These are phyloP conservation scores for Andrena marginata DNA, from an alignment of 2,888 invertebrate genomes.

Conservation along the genomic window DNA sequence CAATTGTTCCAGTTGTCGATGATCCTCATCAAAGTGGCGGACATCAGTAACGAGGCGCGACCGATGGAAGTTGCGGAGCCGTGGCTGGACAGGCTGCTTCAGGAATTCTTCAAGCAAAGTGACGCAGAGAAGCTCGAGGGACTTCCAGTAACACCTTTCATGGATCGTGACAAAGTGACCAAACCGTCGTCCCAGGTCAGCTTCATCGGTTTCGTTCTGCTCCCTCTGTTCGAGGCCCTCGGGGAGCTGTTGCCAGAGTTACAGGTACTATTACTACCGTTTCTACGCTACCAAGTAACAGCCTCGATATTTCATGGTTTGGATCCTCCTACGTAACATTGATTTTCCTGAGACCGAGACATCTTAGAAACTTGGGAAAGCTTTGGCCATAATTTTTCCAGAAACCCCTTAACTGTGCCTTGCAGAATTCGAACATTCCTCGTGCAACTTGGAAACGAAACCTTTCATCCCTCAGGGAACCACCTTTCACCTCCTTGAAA, in stretches of 20 bases:
- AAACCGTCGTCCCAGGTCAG: slow-evolving; percentile 94
- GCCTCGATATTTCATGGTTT: background rate
- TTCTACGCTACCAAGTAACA: background rate
- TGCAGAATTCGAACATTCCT: no score
- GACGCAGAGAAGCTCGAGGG: slow-evolving; percentile 93
- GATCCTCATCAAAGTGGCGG: slow-evolving; percentile 94
- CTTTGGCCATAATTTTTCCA: no score
- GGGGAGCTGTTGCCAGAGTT: slow-evolving; percentile 91
- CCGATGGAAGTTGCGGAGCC: slow-evolving; percentile 94
- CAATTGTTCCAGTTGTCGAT: slow-evolving; percentile 88
- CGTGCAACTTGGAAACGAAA: no score
- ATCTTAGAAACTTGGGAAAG: no score
- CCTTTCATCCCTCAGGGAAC: no score
- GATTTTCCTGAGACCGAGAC: no score
- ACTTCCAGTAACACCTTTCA: slow-evolving; percentile 93
- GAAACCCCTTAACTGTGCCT: no score
- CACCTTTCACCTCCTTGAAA: no score
- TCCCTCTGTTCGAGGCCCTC: slow-evolving; percentile 92
- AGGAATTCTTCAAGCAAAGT: slow-evolving; percentile 92
- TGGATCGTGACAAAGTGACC: slow-evolving; percentile 94
- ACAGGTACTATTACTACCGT: slow-evolving; percentile 85
- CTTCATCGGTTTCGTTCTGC: slow-evolving; percentile 92
- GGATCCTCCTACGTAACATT: no score
- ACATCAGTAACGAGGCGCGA: slow-evolving; percentile 93
- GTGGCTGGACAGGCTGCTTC: slow-evolving; percentile 91